phyloP scores from a whole-genome alignment of 2,888 invertebrate species.

The Aleiodes leptofemur region DNA sequence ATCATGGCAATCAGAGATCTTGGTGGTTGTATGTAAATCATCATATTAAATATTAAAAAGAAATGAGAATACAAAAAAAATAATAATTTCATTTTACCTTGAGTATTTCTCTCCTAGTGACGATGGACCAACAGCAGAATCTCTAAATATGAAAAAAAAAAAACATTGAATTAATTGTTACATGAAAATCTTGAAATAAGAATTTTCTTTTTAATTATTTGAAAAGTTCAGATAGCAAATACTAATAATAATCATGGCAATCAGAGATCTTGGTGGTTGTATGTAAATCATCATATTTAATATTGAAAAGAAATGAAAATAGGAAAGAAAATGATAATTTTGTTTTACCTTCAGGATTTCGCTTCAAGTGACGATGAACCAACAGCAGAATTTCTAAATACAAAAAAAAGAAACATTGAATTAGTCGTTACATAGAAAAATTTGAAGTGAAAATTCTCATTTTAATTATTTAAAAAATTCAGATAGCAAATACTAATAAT shows the following conservation, averaged over 20 bases:
- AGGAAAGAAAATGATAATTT: background rate
- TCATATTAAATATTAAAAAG: conserved; percentile 39
- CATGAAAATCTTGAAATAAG: no score
- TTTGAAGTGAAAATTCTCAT: no score
- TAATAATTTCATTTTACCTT: background rate
- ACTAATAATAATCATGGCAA: conserved; percentile 56
- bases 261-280: conserved; percentile 59
- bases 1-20: conserved; percentile 60
- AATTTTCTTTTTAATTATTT: background rate
- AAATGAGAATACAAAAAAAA: background rate
- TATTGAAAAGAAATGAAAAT: background rate
- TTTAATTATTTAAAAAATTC: conserved; percentile 40
- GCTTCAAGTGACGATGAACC: no score
- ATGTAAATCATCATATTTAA: conserved; percentile 52
- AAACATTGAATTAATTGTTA: background rate
- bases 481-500: conserved; percentile 61
- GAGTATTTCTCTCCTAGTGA: background rate
- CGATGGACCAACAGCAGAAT: background rate
- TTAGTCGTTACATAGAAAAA: background rate
- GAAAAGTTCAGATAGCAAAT: conserved; percentile 56
- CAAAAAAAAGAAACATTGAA: background rate
- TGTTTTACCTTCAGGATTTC: background rate
- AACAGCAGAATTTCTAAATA: background rate
- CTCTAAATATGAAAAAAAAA: conserved; percentile 30
- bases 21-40: conserved; percentile 56